Base-by-base conservation (phyloP, 2,797 vertebrate genomes). In the Thalassophryne amazonica region DNA sequence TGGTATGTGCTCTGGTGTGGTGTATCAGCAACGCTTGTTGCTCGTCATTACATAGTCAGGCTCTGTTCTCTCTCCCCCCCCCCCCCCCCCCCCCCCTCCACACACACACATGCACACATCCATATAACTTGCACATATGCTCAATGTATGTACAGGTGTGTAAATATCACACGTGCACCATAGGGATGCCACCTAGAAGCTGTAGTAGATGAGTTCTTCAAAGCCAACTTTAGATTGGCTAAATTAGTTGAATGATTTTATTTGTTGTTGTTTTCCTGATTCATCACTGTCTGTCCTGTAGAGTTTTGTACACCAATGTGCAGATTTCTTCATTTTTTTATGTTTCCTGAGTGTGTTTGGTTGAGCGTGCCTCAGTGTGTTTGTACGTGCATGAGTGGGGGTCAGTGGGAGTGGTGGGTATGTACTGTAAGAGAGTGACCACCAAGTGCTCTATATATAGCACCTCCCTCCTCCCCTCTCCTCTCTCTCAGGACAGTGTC, bases 401-500 rank as follows among this genome's bases (percentile, higher is more conserved):
- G 87, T 87, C 81, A 84, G 75, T 88, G 88, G 93, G 89, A 88
- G 81, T 71, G 83, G 84, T 73, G 85, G 78, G 93, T 92, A 91
- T 88, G 86, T n/a, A n/a, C n/a, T n/a, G n/a, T 87, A 77, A 82
- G 69, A 70, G 64, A 83, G 63, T 83, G 83, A 82, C 80, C 72
- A 67, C 73, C 82, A 78, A n/a, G 68, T 73, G 59, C 68, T 83
- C 87, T 88, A 86, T 76, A 83, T 80, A 80, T 85, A 88, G 85
- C 45, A 23, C 78, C 65, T 83, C 80, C 68, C 81, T 76, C 78
- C 80, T 69, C 83, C 68, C 73, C 59, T 64, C 23, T 55, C 73
- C 60, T 71, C 73, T 65, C 76, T 84, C 81, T 85, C 66, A 49
- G 82, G 91, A 92, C 88, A 90, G 88, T 91, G 93, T 94, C 95